Percentiles rank a stretch among this genome's conserved stretches.
phyloP scores from a whole-genome alignment of 2,113 vertebrate genomes.

The Larimichthys crocea region DNA sequence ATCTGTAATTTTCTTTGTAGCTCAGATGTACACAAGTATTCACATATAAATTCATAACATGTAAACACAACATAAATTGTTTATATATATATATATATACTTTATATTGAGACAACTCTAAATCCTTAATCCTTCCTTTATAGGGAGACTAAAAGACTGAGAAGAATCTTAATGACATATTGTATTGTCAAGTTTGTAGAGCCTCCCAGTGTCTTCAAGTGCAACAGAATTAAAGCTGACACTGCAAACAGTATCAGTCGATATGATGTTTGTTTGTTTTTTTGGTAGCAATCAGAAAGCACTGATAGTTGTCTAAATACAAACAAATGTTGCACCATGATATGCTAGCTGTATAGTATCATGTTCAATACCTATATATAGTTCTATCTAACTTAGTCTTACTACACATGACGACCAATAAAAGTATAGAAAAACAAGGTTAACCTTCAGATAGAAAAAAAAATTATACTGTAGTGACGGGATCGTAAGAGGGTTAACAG shows the following conservation, averaged over 20 bases:
- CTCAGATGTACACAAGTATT: neutral
- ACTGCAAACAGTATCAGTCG: neutral
- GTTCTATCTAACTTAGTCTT: slow-evolving; percentile 6
- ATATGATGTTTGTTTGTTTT: neutral
- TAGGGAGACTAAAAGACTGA: neutral
- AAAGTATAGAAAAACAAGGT: slow-evolving; percentile 15
- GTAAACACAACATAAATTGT: slow-evolving; percentile 9
- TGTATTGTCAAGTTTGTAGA: neutral
- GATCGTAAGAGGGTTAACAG: slow-evolving; percentile 45
- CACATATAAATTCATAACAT: neutral
- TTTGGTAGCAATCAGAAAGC: neutral
- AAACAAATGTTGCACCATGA: neutral
- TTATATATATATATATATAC: neutral
- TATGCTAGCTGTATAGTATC: neutral
- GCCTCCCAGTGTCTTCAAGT: neutral
- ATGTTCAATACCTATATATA: neutral
- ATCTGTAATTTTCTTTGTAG: slow-evolving; percentile 36
- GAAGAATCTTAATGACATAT: neutral
- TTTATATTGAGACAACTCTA: neutral
- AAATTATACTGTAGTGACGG: slow-evolving; percentile 16
- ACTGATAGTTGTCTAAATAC: neutral
- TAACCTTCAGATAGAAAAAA: slow-evolving; percentile 28
- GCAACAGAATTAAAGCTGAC: neutral
- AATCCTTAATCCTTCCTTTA: neutral
- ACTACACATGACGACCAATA: neutral